Conservation (phyloP, 23 tunicate species). For the Diplosoma virens region DNA sequence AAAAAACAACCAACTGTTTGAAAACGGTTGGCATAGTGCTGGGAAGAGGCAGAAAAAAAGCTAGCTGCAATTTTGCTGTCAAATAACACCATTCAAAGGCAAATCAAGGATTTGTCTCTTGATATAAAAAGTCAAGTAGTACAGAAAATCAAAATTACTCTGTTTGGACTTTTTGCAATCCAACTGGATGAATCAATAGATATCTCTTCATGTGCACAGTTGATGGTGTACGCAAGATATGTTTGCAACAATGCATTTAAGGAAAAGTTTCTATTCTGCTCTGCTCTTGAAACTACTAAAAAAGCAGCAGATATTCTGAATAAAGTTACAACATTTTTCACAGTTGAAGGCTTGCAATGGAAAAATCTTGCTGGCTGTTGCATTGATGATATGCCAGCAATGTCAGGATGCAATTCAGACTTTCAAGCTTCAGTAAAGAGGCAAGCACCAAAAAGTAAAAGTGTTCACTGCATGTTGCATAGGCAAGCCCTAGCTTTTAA, state of each 20-base stretch:
- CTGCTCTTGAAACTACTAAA: constrained; percentile 26
- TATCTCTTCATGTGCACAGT: constrained; percentile 44
- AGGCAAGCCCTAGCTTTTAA: constrained; percentile 52
- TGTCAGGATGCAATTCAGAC: constrained; percentile 36
- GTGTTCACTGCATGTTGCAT: constrained; percentile 40
- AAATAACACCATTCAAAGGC: constrained; percentile 32
- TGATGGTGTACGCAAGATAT: constrained; percentile 41
- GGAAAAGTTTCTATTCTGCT: constrained; percentile 37
- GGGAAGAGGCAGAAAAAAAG: too few relatives aligned
- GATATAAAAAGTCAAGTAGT: constrained; percentile 30
- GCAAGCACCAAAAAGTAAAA: constrained; percentile 25
- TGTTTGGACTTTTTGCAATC: too few relatives aligned
- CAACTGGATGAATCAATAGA: constrained; percentile 42
- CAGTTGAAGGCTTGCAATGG: constrained; percentile 21
- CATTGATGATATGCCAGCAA: constrained; percentile 38
- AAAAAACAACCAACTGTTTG: too few relatives aligned
- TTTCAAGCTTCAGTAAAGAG: constrained; percentile 39
- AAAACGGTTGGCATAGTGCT: too few relatives aligned
- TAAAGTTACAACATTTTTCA: constrained; percentile 12
- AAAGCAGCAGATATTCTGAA: constrained; percentile 36
- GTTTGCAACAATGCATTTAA: constrained; percentile 5
- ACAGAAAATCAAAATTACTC: constrained; percentile 27
- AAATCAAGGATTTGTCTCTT: constrained; percentile 32
- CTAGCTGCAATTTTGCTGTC: constrained; percentile 30
- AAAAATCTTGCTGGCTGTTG: constrained; percentile 41